Evolutionary conservation across 2,797 vertebrate species (phyloP), one percentile per base, ranked within the genome.

Genomic region (Picus viridis): DNA sequence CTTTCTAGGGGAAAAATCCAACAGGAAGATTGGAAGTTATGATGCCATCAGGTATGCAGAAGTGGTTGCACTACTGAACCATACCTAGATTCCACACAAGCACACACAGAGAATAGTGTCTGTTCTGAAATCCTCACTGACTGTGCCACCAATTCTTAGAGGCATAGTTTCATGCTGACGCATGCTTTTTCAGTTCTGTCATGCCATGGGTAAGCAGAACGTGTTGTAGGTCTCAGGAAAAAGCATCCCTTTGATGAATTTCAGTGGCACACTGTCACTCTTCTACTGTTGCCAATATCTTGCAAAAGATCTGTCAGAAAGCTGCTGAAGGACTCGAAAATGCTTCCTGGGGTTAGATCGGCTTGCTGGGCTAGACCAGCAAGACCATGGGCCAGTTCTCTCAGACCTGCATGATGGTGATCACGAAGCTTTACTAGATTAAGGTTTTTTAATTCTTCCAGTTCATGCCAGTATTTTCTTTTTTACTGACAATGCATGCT

Each of bases 301-400:
- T 63, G 49, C 45, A 63, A 30, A 81, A 81, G 47, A 79, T 29
- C 34, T 76, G 29, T 19, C 39, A 69, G 36, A 65, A 82, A 84
- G 56, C 47, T 61, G 9, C 4, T 73, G 41, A 72, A 68, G 39
- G 84, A 72, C 20, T 73, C 12, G 2, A 53, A 75, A 68, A 5
- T 27, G 32, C 45, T 72, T 89, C 41, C 19, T 67, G 17, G n/a
- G 68, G 17, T 78, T 64, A 23, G 58, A 80, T 6, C n/a, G 56
- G 34, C 0, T 62, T 0, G 0, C 47, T 58, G 47, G 27, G 12
- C 29, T 57, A 43, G 26, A 8, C 7, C 24, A 53, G 39, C 0
- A 1, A 71, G 17, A 12, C 24, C 32, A 32, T 6, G 27, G 34
- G 13, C 16, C 68, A 39, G 15, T 59, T 81, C 29, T 32, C 67